phyloP scores from a whole-genome alignment of 2,113 vertebrate genomes.

The Microtus richardsoni region DNA sequence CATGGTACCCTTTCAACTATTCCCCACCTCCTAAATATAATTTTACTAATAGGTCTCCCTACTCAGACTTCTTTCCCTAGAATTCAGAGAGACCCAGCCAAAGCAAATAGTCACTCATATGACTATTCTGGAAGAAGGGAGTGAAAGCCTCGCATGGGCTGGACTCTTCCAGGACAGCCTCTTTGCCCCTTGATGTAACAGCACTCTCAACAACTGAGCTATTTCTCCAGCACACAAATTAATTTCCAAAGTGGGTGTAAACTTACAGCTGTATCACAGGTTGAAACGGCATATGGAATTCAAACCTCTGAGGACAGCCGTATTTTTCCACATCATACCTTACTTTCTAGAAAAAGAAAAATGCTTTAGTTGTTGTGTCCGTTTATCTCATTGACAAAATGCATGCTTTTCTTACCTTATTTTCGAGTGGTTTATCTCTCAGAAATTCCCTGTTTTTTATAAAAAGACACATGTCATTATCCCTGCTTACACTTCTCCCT shows the following conservation, averaged over 20 bases:
- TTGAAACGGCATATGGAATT: constrained; percentile 73
- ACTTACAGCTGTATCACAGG: background rate
- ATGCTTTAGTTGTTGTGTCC: constrained; percentile 36
- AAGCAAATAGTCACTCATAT: background rate
- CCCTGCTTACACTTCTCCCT: constrained; percentile 39
- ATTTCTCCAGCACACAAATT: background rate
- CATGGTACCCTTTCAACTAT: background rate
- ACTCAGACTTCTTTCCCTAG: background rate
- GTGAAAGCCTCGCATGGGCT: background rate
- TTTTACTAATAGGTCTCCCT: background rate
- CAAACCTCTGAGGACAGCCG: constrained; percentile 73
- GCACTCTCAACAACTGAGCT: background rate
- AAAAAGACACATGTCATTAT: constrained; percentile 42
- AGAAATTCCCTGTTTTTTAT: constrained; percentile 59
- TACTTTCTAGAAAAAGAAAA: constrained; percentile 74
- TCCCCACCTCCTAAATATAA: background rate
- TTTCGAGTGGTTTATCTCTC: constrained; percentile 3
- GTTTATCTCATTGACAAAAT: constrained; percentile 1
- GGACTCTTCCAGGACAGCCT: background rate
- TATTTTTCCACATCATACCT: constrained; percentile 64
- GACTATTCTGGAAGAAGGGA: background rate
- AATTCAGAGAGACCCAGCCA: background rate
- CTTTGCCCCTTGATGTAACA: background rate
- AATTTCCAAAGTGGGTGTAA: background rate
- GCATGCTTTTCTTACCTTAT: constrained; percentile 71